Evolutionary conservation across 2,113 vertebrate species (phyloP).

Genomic region (Burhinus oedicnemus): DNA sequence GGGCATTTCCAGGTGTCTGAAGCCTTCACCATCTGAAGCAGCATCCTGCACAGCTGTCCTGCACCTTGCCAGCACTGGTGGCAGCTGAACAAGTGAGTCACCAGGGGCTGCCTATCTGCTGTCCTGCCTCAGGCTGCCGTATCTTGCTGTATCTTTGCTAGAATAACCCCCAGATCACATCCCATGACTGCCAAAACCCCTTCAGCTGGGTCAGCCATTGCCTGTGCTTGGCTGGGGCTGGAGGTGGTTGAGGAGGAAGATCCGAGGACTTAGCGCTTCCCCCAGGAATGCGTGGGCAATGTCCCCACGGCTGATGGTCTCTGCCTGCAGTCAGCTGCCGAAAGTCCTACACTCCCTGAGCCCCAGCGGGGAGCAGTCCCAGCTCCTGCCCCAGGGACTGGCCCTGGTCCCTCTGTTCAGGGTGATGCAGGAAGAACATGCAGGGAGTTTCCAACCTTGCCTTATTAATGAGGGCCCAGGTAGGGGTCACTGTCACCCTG

Average conservation of each 20-base stretch:
- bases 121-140: neutral
- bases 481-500: neutral
- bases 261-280: neutral
- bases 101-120: neutral
- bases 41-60: neutral
- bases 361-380: accelerated
- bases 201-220: neutral
- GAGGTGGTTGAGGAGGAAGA: neutral
- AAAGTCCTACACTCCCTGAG: neutral
- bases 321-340: neutral
- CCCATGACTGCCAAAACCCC: neutral
- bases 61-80: neutral
- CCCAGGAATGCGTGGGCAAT: accelerated
- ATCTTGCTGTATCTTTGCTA: neutral
- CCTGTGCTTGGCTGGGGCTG: neutral
- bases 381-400: neutral
- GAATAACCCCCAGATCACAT: neutral
- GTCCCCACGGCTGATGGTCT: neutral
- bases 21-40: neutral
- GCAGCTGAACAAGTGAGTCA: neutral
- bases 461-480: neutral
- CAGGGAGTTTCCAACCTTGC: neutral
- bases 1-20: neutral
- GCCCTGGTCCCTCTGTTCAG: neutral
- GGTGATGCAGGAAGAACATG: neutral